Conservation (phyloP, 2,797 vertebrate species). For the Chromobotia macracanthus region DNA sequence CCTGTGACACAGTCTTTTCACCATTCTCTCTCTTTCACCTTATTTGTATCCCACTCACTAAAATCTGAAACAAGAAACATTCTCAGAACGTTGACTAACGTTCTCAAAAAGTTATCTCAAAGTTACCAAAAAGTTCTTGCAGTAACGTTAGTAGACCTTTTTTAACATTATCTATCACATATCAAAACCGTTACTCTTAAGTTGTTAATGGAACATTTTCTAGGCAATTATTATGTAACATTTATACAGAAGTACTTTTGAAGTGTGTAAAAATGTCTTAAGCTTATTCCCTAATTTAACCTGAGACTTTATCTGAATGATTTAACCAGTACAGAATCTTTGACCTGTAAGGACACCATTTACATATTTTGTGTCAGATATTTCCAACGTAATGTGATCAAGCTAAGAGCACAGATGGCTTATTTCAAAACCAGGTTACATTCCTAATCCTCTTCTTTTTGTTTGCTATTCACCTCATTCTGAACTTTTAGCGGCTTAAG, state of each 20-base stretch:
- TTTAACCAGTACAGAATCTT: not conserved
- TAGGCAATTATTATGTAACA: not conserved
- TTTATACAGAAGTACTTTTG: no score
- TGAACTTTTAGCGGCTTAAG: conserved; percentile 47
- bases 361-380: conserved; percentile 8
- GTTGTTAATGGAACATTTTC: no score
- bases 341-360: not conserved
- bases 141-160: no score
- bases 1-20: no score
- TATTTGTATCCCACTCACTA: conserved; percentile 1
- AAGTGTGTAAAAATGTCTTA: not conserved
- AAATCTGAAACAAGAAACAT: not conserved
- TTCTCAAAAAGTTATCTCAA: no score
- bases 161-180: no score
- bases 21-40: no score
- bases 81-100: no score
- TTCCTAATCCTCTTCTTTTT: conserved; percentile 43
- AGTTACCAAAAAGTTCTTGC: no score
- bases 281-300: conserved; percentile 1
- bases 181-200: no score
- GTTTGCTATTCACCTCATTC: conserved; percentile 39
- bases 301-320: not conserved
- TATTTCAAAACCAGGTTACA: conserved; percentile 49
- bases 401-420: conserved; percentile 40
- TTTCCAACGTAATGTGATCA: not conserved